Base-by-base conservation (phyloP, 2,888 invertebrate genomes). In the Nephrocerus scutellatus region DNA sequence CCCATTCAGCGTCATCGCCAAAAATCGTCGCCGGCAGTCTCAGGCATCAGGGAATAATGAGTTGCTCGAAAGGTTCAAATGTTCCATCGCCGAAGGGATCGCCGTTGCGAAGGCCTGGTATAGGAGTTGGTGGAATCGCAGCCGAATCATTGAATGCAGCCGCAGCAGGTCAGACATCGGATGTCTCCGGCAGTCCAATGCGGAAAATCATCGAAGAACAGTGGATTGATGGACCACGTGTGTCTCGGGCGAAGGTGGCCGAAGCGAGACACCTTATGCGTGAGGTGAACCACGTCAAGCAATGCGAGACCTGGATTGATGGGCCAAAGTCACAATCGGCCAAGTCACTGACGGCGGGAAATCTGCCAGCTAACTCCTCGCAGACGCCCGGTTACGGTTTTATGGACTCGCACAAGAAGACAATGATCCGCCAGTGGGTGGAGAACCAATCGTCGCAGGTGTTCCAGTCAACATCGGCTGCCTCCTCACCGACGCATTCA, bases 211-310 rank as follows among this genome's bases (percentile, higher is more conserved):
- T 84, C 51, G 90, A 91, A 58, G 95, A 95, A 59, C 89, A 91
- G 60, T 96, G 95, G 95, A 88, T 95, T 46, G 95, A 96, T 68
- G 95, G 95, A 1, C 95, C 95, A 0, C 77, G 90, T 59, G 86
- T 91, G 54, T 86, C 85, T 1, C 82, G 83, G 58, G 84, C 81
- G 13, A 85, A 83, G 65, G 78, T 84, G 35, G 86, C 85, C 3
- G 86, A 86, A 65, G 87, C 84, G 1, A 71, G 87, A 30, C 84
- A 85, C 60, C 74, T 86, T 49, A 75, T 84, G 59, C 83, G 85
- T 55, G 85, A 86, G 66, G 76, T 82, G 2, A 79, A 74, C 54
- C 77, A 84, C 61, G 74, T 76, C 4, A 84, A 85, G 57, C 85
- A 88, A 66, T 74, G 82, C 29, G 95, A 93, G 70, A 90, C 89